Conservation (phyloP, 2,113 vertebrate species). For the Scortum barcoo region DNA sequence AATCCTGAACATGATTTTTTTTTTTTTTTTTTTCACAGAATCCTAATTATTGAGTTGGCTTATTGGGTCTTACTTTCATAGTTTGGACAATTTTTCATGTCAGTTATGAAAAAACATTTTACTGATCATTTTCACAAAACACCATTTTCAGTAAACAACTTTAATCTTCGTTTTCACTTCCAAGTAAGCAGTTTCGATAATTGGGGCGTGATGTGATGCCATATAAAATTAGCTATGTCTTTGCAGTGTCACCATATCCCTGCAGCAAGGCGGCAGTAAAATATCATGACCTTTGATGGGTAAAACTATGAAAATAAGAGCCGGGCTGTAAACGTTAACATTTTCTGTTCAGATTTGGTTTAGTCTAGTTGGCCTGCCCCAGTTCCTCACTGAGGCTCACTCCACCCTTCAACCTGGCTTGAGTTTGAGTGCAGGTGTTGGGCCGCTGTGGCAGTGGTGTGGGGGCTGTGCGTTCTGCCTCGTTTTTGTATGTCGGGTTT, state of each 20-base stretch:
- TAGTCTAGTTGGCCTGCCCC: not conserved
- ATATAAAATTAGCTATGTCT: not conserved
- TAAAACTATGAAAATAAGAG: not conserved
- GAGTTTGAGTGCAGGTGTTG: conserved; percentile 44
- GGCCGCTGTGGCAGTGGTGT: conserved; percentile 35
- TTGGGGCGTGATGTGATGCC: not conserved
- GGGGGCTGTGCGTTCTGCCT: conserved; percentile 36
- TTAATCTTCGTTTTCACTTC: not conserved
- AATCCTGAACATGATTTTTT: conserved; percentile 16
- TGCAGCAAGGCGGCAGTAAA: not conserved
- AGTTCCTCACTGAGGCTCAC: conserved; percentile 23
- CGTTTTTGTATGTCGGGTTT: conserved; percentile 25
- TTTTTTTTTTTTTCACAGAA: not conserved
- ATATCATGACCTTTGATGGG: not conserved
- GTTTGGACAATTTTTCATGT: not conserved
- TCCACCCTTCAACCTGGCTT: conserved; percentile 17
- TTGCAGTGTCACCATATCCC: not conserved
- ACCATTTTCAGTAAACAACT: not conserved
- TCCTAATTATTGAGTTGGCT: not conserved
- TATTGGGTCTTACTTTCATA: not conserved
- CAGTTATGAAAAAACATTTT: not conserved
- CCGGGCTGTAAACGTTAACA: not conserved
- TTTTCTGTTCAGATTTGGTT: not conserved
- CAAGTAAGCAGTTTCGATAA: not conserved
- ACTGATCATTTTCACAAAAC: not conserved